Conservation (phyloP, 2,888 invertebrate genomes). For the Neoaliturus tenellus region DNA sequence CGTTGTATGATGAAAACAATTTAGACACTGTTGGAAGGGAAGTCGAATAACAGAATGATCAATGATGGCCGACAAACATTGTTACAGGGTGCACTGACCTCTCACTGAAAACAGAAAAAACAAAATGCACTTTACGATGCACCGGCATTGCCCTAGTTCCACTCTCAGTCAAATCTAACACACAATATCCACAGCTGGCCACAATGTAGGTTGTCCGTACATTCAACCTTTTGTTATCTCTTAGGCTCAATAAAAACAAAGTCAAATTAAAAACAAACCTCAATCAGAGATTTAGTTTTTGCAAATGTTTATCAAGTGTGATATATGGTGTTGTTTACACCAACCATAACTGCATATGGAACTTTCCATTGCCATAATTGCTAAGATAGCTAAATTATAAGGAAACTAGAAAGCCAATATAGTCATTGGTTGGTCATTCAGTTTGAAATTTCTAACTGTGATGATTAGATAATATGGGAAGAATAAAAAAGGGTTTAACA, state of each 20-base stretch:
- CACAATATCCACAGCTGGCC: neutral
- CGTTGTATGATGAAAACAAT: neutral
- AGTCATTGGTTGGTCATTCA: too few species aligned
- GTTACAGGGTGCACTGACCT: neutral
- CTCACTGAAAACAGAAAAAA: neutral
- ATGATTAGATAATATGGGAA: too few species aligned
- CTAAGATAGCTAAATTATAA: neutral
- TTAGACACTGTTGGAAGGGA: neutral
- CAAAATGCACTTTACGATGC: neutral
- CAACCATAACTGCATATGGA: neutral
- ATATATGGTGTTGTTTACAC: slow-evolving; percentile 27
- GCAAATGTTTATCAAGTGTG: neutral
- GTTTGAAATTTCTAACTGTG: too few species aligned
- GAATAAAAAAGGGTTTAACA: too few species aligned
- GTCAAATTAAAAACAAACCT: neutral
- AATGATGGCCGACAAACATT: neutral
- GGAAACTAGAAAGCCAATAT: too few species aligned
- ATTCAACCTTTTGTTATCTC: neutral
- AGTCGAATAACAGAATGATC: neutral
- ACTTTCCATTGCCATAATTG: slow-evolving; percentile 13
- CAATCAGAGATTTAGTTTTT: slow-evolving; percentile 30
- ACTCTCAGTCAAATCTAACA: neutral
- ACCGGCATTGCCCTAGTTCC: neutral
- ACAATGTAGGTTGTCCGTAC: too few species aligned
- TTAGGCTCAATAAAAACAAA: neutral